These are phyloP conservation scores for Noctuana brunneofusca DNA, from an alignment of 2,888 invertebrate species.

Conservation along the genomic window DNA sequence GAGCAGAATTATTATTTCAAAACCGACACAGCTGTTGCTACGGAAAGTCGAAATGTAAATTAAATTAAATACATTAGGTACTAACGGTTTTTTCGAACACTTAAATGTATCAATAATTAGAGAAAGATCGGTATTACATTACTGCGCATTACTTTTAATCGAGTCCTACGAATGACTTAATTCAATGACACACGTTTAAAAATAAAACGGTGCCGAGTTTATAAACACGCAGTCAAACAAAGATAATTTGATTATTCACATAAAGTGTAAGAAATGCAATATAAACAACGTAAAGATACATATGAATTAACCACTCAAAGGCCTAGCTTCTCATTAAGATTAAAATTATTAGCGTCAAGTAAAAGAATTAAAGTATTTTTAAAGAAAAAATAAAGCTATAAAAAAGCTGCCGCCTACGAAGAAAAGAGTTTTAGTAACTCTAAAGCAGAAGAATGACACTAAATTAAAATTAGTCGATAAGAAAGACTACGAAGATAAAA, in stretches of 20 bases:
- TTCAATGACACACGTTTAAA: conserved; percentile 14
- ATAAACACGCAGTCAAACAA: conserved; percentile 5
- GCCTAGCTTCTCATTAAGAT: background rate
- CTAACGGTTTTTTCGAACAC: background rate
- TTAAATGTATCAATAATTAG: background rate
- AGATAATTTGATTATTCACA: conserved; percentile 32
- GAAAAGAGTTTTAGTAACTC: too few species aligned
- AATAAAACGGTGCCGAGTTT: conserved; percentile 5
- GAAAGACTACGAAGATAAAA: background rate
- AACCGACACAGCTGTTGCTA: background rate
- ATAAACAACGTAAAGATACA: conserved; percentile 3
- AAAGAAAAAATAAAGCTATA: background rate
- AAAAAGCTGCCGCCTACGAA: background rate
- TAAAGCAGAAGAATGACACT: background rate
- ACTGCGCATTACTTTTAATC: conserved; percentile 11
- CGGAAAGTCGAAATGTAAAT: conserved; percentile 3
- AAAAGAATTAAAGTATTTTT: background rate
- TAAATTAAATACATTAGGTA: background rate
- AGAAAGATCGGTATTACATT: conserved; percentile 1
- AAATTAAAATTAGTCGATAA: background rate
- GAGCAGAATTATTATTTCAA: conserved; percentile 18
- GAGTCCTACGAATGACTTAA: conserved; percentile 9
- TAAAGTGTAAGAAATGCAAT: conserved; percentile 19
- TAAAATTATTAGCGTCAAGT: background rate
- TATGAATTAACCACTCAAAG: background rate